Base-by-base conservation (phyloP, 2,888 invertebrate genomes). In the Xylota sylvarum region DNA sequence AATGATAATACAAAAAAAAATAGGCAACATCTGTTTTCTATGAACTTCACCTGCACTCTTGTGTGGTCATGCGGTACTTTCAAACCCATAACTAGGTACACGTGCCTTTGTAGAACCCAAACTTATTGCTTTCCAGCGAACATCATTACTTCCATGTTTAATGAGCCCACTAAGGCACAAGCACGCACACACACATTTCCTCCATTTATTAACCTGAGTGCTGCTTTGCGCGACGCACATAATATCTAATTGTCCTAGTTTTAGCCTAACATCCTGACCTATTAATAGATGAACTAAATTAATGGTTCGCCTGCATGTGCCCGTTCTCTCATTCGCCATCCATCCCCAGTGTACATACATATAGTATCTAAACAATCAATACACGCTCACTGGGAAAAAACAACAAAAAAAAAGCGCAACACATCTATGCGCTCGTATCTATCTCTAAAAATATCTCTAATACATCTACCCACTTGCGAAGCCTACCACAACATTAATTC, bases 391-490 rank as follows among this genome's bases (percentile, higher is more conserved):
- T 50, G 19, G 48, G 32, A 32, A 43, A 60, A 60, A 10, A 60
- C 2, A 6, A 40, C 40, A 23, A 23, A 23, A 23, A 23, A 23
- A 19, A 10, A 46, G 5, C 67, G 35, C 55, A 69, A 40, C 67
- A 50, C 55, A 69, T 40, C 70, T 32, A 58, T 48, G 35, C n/a
- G 1, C 23, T 52, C 67, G 19, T 30, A 60, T 72, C 48, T 72
- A 50, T 79, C 78, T 72, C 78, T 79, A 79, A 79, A 79, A 79
- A 79, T 79, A 79, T 73, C 52, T 73, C 65, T 73, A 80, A 80
- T 65, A 56, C 73, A 62, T 43, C 58, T 37, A 52, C 32, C 58
- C 56, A 73, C 60, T 3, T 43, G n/a, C 58, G 9, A 48, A 73
- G 80, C 80, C 80, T 80, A 80, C 80, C 80, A 32, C 80, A 80